These are phyloP conservation scores for Peribatodes rhomboidaria DNA, from an alignment of 2,888 invertebrate genomes.

Conservation along the genomic window DNA sequence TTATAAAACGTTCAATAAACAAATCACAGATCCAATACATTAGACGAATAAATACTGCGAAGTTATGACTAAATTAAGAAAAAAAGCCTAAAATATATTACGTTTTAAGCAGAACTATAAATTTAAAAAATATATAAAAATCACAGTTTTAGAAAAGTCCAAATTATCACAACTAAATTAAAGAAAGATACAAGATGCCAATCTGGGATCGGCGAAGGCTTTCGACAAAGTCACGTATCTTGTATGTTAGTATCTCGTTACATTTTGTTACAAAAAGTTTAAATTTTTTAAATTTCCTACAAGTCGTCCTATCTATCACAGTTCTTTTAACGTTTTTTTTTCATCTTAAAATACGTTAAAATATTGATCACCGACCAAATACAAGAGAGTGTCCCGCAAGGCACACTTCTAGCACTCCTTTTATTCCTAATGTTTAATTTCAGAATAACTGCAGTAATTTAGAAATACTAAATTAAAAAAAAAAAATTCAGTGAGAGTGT, in stretches of 20 bases:
- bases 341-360: slow-evolving; percentile 55
- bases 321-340: slow-evolving; percentile 66
- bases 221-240: slow-evolving; percentile 62
- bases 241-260: slow-evolving; percentile 47
- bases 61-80: slow-evolving; percentile 40
- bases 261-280: slow-evolving; percentile 57
- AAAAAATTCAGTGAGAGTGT: slow-evolving; percentile 21
- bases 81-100: slow-evolving; percentile 51
- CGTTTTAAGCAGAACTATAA: slow-evolving; percentile 58
- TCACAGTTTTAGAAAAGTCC: slow-evolving; percentile 77
- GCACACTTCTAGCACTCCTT: slow-evolving; percentile 72
- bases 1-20: slow-evolving; percentile 72
- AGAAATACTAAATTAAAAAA: slow-evolving; percentile 9
- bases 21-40: slow-evolving; percentile 83
- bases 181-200: slow-evolving; percentile 52
- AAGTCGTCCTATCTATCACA: slow-evolving; percentile 77
- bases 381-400: slow-evolving; percentile 68
- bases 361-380: slow-evolving; percentile 55
- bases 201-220: slow-evolving; percentile 64
- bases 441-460: slow-evolving; percentile 20
- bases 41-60: slow-evolving; percentile 56
- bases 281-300: slow-evolving; percentile 54
- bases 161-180: slow-evolving; percentile 71
- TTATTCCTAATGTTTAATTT: slow-evolving; percentile 46
- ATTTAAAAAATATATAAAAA: slow-evolving; percentile 63